Conservation (phyloP, 2,113 vertebrate species). For the Andinoacara biseriatus region DNA sequence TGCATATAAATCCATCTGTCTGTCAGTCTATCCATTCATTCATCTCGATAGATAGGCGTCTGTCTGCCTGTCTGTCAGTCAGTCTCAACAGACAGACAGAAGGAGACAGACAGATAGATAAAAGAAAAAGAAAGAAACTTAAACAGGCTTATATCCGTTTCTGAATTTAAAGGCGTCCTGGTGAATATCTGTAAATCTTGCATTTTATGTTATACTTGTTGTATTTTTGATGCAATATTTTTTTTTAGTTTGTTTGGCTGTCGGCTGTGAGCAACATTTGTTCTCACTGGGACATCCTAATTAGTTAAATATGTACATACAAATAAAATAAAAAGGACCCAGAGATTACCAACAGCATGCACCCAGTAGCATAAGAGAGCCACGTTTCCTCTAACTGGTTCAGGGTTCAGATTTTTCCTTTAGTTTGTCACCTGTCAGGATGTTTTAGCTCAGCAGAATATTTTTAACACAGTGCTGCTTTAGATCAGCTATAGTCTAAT, state of each 20-base stretch:
- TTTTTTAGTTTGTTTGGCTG: background rate
- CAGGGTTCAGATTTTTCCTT: too few species aligned
- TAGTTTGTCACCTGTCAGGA: too few species aligned
- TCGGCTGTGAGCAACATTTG: background rate
- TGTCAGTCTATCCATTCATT: too few species aligned
- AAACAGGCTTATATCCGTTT: background rate
- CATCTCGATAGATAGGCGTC: too few species aligned
- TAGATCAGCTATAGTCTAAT: too few species aligned
- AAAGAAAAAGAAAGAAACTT: background rate
- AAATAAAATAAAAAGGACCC: background rate
- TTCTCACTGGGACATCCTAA: background rate
- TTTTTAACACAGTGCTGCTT: too few species aligned
- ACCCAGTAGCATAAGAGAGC: background rate
- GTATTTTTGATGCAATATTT: background rate
- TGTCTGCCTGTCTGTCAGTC: too few species aligned
- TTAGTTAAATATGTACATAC: background rate
- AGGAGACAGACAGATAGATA: background rate
- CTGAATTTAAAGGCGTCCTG: background rate
- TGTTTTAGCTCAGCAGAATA: too few species aligned
- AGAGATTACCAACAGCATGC: fast-evolving
- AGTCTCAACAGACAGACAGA: too few species aligned
- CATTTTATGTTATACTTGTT: background rate
- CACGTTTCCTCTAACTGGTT: background rate
- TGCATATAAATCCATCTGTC: too few species aligned
- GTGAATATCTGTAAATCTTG: background rate